Base-by-base conservation (phyloP, 2,113 vertebrate genomes). In the Corythornis madagascariensis region DNA sequence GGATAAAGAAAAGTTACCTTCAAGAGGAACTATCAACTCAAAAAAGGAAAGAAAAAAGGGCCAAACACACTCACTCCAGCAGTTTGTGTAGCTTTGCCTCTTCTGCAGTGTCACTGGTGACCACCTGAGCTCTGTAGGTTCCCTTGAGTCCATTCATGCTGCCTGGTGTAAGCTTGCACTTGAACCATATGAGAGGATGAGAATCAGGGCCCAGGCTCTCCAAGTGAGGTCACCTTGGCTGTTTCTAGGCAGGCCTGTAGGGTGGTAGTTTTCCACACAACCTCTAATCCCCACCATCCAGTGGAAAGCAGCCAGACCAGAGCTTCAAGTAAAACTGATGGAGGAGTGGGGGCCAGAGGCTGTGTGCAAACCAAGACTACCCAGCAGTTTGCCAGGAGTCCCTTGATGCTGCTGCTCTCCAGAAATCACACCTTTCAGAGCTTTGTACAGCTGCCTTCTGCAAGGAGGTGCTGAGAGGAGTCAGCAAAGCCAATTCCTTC, bases 301-400 rank as follows among this genome's bases (percentile, higher is more conserved):
- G 33, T 94, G 88, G 86, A 81, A 45, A 60, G 88, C 76, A 81
- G 93, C 90, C 93, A 94, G 28, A 20, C 38, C 72, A 40, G 31
- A 83, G 60, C 22, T 86, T 83, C 33, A 60, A 61, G 56, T 64
- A 29, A 56, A 91, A 85, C 42, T 78, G 59, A 4, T 12, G 64
- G 31, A 83, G 76, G 52, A 81, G 16, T 21, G 61, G 70, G 31
- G 79, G 26, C 47, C 82, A 82, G 79, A 55, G 75, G 61, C 72
- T 90, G 67, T 74, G 73, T 86, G 73, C 70, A 86, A 86, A 81
- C 56, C 50, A 77, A 63, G 56, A 63, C 71, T 95, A 59, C 63
- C 82, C 91, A 86, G 84, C 48, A 33, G n/a, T 89, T 50, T 91
- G 78, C 82, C 86, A 85, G 66, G 43, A 67, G 74, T 59, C 88